These are phyloP conservation scores for Stegophylla sp. DNA, from an alignment of 2,888 invertebrate genomes.

Conservation along the genomic window DNA sequence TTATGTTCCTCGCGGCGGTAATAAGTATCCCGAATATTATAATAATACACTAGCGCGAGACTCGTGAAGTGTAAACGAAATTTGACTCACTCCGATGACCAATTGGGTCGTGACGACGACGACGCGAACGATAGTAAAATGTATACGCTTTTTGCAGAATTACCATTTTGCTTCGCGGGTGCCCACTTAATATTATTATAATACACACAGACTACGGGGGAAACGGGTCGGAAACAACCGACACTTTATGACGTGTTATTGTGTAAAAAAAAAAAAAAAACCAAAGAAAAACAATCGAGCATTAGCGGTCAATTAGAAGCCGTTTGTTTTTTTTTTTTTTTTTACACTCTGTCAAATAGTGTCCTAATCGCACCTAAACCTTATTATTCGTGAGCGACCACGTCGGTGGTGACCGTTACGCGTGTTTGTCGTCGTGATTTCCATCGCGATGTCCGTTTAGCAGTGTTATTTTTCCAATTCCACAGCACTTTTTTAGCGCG, in stretches of 20 bases:
- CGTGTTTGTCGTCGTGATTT: not conserved
- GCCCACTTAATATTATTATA: not conserved
- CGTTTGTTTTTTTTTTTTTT: not conserved
- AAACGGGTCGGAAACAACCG: not conserved
- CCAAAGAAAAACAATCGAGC: not conserved
- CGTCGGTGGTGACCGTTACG: not conserved
- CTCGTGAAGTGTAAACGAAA: not conserved
- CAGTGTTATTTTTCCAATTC: not conserved
- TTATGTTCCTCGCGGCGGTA: not conserved
- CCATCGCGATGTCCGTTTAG: not conserved
- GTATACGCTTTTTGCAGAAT: not conserved
- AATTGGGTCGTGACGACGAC: constrained; percentile 19
- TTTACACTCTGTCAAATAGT: not conserved
- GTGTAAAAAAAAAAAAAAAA: not conserved
- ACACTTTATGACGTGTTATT: not conserved
- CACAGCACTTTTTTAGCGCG: too few species aligned
- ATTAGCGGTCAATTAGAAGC: not conserved
- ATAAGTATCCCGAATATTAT: too few species aligned
- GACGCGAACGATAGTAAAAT: not conserved
- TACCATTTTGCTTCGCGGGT: not conserved
- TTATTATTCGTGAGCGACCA: too few species aligned
- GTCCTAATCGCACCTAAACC: not conserved
- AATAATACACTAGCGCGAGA: too few species aligned
- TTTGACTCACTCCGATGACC: not conserved
- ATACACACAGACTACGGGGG: not conserved